Conservation (phyloP, 2,888 invertebrate species). For the Chloroclysta siterata region DNA sequence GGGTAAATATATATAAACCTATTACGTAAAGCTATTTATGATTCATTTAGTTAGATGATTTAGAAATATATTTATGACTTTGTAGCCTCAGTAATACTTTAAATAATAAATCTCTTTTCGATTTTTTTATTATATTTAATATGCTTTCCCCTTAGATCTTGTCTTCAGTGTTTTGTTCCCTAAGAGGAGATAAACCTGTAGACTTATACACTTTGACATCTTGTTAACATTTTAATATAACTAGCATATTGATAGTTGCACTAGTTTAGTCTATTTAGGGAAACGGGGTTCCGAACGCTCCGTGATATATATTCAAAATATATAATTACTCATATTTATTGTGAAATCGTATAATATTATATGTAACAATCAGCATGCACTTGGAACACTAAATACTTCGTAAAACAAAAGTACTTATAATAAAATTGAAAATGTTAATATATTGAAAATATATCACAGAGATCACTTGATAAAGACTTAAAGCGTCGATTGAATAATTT, state of each 20-base stretch:
- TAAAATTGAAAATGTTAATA: neutral
- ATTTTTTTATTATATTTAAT: conserved; percentile 33
- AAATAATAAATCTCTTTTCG: neutral
- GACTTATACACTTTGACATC: conserved; percentile 58
- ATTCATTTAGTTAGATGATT: conserved; percentile 66
- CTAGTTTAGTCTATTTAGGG: conserved; percentile 62
- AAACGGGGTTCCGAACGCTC: conserved; percentile 28
- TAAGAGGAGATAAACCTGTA: conserved; percentile 62
- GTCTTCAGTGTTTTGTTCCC: conserved; percentile 64
- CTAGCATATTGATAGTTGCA: conserved; percentile 71
- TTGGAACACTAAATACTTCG: neutral
- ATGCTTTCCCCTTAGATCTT: conserved; percentile 46
- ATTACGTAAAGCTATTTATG: conserved; percentile 62
- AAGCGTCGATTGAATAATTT: conserved; percentile 30
- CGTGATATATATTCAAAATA: conserved; percentile 41
- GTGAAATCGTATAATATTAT: neutral
- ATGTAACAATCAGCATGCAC: conserved; percentile 7
- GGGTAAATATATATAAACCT: conserved; percentile 75
- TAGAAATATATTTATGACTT: conserved; percentile 61
- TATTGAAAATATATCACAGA: conserved; percentile 49
- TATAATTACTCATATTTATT: conserved; percentile 1
- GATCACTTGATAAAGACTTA: conserved; percentile 23
- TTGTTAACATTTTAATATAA: conserved; percentile 70
- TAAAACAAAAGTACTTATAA: neutral
- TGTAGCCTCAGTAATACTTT: conserved; percentile 56